A percentile compares a stretch with the other conserved stretches of the same genome.
Evolutionary conservation across 2,888 invertebrate genomes (phyloP).

Genomic region (Pollenia griseotomentosa): DNA sequence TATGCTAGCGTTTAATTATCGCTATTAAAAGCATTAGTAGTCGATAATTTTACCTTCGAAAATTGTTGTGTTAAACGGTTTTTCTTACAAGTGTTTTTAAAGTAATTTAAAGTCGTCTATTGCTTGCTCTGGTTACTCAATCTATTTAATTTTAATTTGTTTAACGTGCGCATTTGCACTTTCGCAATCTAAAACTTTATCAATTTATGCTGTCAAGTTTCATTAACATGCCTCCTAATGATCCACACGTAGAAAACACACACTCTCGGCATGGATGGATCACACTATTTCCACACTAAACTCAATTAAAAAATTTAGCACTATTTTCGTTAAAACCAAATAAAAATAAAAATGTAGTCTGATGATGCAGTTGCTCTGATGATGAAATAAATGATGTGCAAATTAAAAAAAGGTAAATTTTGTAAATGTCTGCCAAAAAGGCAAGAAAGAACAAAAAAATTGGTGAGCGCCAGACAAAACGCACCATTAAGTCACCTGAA

Average conservation of each 20-base stretch:
- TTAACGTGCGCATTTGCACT: not conserved
- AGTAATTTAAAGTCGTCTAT: not conserved
- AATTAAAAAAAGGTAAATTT: slow-evolving; percentile 59
- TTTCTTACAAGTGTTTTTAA: not conserved
- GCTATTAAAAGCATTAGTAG: no score
- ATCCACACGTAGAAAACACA: slow-evolving; percentile 28
- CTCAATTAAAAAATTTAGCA: slow-evolving; percentile 71
- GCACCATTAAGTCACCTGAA: slow-evolving; percentile 74
- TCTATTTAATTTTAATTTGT: not conserved
- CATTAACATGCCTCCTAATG: slow-evolving; percentile 69
- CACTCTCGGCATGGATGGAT: slow-evolving; percentile 31
- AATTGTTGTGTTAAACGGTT: no score
- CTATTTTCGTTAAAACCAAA: slow-evolving; percentile 56
- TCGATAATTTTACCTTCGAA: no score
- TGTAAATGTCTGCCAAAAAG: slow-evolving; percentile 45
- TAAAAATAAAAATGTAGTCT: not conserved
- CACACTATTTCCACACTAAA: slow-evolving; percentile 69
- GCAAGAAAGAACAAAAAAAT: slow-evolving; percentile 11
- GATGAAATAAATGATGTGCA: slow-evolving; percentile 51
- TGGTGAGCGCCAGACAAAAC: slow-evolving; percentile 72
- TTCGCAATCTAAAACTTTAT: slow-evolving; percentile 49
- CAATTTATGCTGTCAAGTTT: slow-evolving; percentile 71
- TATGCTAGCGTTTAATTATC: no score
- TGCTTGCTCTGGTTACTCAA: not conserved
- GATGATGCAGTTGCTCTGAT: slow-evolving; percentile 20